Percentiles rank a stretch among this genome's conserved stretches.
Conservation (phyloP, 2,797 vertebrate genomes). For the Linurgus olivaceus region DNA sequence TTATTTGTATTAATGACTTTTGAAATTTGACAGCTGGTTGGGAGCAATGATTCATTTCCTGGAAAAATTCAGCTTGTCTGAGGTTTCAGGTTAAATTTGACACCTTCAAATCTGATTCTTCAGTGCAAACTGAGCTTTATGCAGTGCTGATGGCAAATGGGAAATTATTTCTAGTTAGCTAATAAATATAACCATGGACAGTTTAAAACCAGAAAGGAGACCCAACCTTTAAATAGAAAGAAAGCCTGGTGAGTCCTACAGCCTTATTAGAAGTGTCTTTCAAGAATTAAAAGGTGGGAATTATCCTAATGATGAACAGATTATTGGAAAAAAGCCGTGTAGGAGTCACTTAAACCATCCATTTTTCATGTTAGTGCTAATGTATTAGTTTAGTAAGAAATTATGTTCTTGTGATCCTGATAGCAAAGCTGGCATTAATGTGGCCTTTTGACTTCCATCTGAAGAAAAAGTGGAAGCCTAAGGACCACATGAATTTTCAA, state of each 20-base stretch:
- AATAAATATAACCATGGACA: neutral
- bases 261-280: neutral
- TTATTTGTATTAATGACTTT: neutral
- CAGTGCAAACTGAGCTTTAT: neutral
- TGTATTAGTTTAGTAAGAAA: neutral
- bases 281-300: neutral
- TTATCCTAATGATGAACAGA: neutral
- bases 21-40: neutral
- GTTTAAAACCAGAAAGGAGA: neutral
- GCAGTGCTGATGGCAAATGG: neutral
- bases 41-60: neutral
- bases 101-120: neutral
- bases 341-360: neutral
- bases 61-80: neutral
- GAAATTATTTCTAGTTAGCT: neutral
- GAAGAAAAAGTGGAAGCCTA: neutral
- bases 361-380: neutral
- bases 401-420: fast-evolving
- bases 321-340: neutral
- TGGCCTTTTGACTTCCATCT: neutral
- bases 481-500: neutral
- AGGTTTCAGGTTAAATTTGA: neutral
- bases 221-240: neutral
- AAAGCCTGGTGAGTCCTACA: neutral
- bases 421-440: neutral